phyloP scores from a whole-genome alignment of 2,113 vertebrate species.

The Plecotus auritus region DNA sequence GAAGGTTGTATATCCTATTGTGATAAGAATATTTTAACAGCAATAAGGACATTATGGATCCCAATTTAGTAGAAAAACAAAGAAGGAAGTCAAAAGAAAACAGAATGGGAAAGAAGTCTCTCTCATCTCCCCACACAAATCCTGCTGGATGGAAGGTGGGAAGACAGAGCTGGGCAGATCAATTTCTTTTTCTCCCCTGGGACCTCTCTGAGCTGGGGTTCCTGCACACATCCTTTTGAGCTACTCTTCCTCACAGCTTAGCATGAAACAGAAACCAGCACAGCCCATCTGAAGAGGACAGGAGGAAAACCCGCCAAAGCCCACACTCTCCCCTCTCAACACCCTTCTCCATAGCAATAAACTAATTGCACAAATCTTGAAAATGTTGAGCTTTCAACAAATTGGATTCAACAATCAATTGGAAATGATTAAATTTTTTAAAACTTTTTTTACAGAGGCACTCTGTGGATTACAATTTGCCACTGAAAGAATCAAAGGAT shows the following conservation, averaged over 20 bases:
- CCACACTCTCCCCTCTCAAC: background rate
- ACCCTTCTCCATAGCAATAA: background rate
- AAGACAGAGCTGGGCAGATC: background rate
- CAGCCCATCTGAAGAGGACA: background rate
- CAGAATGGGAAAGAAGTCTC: background rate
- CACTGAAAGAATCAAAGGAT: background rate
- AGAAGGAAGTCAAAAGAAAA: background rate
- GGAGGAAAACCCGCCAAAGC: background rate
- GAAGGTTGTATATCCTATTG: background rate
- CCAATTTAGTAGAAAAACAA: background rate
- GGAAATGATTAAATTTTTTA: background rate
- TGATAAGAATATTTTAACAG: background rate
- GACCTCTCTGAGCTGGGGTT: background rate
- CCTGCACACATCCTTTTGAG: background rate
- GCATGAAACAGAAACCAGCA: background rate
- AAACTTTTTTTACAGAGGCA: background rate
- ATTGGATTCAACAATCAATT: background rate
- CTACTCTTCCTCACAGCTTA: background rate
- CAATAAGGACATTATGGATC: background rate
- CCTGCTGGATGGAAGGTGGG: background rate
- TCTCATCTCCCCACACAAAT: background rate
- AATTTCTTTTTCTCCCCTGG: background rate
- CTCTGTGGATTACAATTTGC: background rate
- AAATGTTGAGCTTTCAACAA: background rate
- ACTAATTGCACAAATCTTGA: background rate